Conservation (phyloP, 2,113 vertebrate species). For the Antechinus flavipes region DNA sequence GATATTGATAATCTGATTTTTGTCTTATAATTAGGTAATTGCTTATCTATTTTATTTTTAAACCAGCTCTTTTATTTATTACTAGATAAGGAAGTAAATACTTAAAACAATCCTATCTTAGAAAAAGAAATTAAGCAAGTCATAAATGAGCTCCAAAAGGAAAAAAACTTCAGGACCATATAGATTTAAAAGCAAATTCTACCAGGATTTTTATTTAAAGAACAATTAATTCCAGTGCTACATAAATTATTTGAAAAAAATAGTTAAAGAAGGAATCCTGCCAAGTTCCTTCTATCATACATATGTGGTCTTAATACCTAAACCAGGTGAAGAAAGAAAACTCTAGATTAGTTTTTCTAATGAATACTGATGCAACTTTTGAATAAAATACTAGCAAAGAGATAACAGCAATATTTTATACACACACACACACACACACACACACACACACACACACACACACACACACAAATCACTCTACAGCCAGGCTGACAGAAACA, state of each 20-base stretch:
- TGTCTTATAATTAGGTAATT: no score
- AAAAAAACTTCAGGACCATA: no score
- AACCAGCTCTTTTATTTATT: background rate
- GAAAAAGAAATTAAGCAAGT: background rate
- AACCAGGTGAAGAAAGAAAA: background rate
- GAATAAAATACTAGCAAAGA: background rate
- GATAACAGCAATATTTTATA: background rate
- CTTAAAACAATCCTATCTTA: background rate
- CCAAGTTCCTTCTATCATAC: background rate
- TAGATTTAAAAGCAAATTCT: background rate
- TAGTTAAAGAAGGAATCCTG: background rate
- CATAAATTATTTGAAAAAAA: background rate
- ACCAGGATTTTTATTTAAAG: background rate
- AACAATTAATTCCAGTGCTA: background rate
- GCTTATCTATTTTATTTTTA: background rate
- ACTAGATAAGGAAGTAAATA: background rate
- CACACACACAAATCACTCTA: background rate
- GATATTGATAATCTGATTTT: background rate
- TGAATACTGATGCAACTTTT: background rate
- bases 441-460: no score
- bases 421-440: no score
- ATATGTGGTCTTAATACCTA: background rate
- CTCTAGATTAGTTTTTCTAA: background rate
- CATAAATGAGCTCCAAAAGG: no score
- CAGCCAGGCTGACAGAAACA: background rate